Evolutionary conservation across 2,888 invertebrate species (phyloP).

Genomic region (Drosophila kanekoi): DNA sequence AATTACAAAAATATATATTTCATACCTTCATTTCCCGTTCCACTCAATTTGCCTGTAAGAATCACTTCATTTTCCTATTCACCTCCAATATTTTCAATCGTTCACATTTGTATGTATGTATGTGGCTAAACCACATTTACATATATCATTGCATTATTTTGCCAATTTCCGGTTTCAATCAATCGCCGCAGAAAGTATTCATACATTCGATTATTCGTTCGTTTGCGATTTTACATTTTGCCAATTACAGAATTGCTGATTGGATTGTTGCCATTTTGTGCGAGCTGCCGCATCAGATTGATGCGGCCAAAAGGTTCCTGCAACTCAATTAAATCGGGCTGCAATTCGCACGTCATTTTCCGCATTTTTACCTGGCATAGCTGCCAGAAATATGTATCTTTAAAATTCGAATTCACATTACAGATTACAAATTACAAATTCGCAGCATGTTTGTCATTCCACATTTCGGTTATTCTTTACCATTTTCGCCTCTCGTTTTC

Average conservation of each 20-base stretch:
- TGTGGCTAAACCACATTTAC: conserved; percentile 23
- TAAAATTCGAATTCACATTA: conserved; percentile 72
- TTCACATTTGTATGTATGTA: not conserved
- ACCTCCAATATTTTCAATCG: not conserved
- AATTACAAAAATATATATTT: conserved; percentile 13
- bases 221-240: conserved; percentile 67
- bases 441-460: conserved; percentile 79
- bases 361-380: conserved; percentile 32
- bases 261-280: conserved; percentile 69
- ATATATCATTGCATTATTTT: conserved; percentile 42
- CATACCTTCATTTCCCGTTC: conserved; percentile 17
- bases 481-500: conserved; percentile 12
- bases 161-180: conserved; percentile 71
- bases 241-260: conserved; percentile 73
- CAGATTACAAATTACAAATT: conserved; percentile 73
- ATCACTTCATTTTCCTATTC: not conserved
- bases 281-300: conserved; percentile 16
- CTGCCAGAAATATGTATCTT: conserved; percentile 43
- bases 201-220: conserved; percentile 56
- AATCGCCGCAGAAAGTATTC: conserved; percentile 72
- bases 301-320: conserved; percentile 38
- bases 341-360: conserved; percentile 37
- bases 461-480: conserved; percentile 49
- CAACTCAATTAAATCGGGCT: conserved; percentile 75
- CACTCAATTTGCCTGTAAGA: not conserved